Evolutionary conservation across 1,140 invertebrate species (phyloP), one percentile per base, ranked within the genome.

Genomic region (Hyles euphorbiae): DNA sequence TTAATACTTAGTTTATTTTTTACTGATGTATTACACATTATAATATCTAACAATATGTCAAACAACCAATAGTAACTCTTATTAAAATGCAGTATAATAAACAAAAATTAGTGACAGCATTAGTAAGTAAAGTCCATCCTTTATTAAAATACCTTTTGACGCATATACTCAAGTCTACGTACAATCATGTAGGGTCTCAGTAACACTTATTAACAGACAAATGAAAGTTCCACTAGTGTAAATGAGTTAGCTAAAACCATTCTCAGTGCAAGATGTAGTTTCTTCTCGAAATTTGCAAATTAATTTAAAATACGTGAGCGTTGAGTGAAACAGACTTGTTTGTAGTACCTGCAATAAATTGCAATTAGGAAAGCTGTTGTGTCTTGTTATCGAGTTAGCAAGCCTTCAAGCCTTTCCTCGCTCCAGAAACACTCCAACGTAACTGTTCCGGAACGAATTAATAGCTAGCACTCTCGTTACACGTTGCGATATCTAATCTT

Each of bases 301-400:
- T 88, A 88, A 88, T 87, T 88, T 80, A 84, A 87, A 88, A 86
- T 88, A 88, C 82, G 78, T 82, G 76, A 81, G 83, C 77, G 78
- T 76, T 70, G 74, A 78, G 78, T 79, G 79, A 79, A 76, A 81
- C 74, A 75, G 82, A 75, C 74, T 85, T 85, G 83, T 87, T 83
- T 83, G 82, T 83, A 86, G 85, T 85, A 87, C 85, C 83, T 88
- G 83, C 82, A 87, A 88, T 85, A 88, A 88, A 88, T 88, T 88
- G 82, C 85, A 88, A 88, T 88, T 88, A 87, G 83, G 81, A 81
- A 73, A 85, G 74, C 82, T 80, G 83, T 83, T 83, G 80, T 82
- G 78, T 86, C 85, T 88, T 87, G 85, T 88, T 88, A 88, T 88
- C 81, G 78, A 88, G 85, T 88, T 88, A 86, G 85, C 80, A 81